phyloP scores from a whole-genome alignment of 2,888 invertebrate genomes.

The Thysanoteuthis rhombus region DNA sequence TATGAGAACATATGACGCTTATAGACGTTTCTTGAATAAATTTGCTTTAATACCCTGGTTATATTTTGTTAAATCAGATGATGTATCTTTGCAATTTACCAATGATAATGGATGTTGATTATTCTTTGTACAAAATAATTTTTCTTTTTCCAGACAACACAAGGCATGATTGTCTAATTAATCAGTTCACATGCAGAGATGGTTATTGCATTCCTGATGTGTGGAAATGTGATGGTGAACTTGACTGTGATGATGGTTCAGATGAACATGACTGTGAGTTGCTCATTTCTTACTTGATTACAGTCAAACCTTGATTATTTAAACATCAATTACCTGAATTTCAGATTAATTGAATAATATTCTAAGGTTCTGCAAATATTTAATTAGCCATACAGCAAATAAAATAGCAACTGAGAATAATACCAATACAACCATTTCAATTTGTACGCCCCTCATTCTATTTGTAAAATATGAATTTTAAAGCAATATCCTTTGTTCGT shows the following conservation, averaged over 20 bases:
- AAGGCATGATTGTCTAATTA: background rate
- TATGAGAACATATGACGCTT: background rate
- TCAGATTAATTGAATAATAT: too few relatives aligned
- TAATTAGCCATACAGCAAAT: too few relatives aligned
- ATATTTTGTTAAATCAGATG: background rate
- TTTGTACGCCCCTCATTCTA: too few relatives aligned
- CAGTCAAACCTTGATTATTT: too few relatives aligned
- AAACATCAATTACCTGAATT: too few relatives aligned
- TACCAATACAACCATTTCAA: too few relatives aligned
- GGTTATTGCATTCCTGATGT: constrained; percentile 53
- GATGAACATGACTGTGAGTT: constrained; percentile 72
- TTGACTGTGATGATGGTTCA: constrained; percentile 76
- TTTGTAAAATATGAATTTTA: too few relatives aligned
- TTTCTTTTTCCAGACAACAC: constrained; percentile 1
- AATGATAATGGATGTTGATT: too few relatives aligned
- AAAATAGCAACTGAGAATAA: too few relatives aligned
- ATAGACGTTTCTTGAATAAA: background rate
- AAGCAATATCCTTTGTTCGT: too few relatives aligned
- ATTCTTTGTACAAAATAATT: background rate
- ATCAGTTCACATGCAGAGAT: constrained; percentile 22
- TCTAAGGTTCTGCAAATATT: too few relatives aligned
- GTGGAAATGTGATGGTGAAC: constrained; percentile 62
- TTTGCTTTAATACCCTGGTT: background rate
- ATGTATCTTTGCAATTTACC: background rate
- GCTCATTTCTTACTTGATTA: background rate